Percentiles rank a stretch among this genome's conserved stretches.
Conservation (phyloP, 2,113 vertebrate species). For the Procavia capensis region DNA sequence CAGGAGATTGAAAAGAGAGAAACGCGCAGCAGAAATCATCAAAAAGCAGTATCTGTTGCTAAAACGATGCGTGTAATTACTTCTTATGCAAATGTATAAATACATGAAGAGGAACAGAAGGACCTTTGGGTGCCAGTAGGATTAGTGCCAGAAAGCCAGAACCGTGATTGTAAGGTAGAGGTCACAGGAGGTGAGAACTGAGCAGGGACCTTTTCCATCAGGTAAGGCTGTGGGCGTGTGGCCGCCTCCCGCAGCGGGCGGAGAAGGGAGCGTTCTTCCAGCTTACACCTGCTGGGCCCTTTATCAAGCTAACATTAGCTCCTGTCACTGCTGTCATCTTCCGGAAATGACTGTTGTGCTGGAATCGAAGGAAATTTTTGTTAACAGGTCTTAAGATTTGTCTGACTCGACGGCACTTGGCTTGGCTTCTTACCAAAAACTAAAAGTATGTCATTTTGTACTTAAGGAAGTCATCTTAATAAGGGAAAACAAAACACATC, state of each 20-base stretch:
- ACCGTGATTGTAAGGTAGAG: background rate
- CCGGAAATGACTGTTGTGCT: background rate
- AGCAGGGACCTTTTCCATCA: background rate
- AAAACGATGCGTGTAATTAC: background rate
- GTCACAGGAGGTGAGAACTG: too few relatives aligned
- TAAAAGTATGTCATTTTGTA: background rate
- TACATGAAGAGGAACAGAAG: too few relatives aligned
- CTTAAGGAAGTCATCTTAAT: background rate
- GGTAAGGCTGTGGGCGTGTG: too few relatives aligned
- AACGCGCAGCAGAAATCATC: too few relatives aligned
- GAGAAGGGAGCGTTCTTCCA: background rate
- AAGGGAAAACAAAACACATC: background rate
- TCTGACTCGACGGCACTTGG: too few relatives aligned
- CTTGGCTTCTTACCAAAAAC: too few relatives aligned
- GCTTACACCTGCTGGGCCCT: background rate
- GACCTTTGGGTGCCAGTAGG: too few relatives aligned
- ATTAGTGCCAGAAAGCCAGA: too few relatives aligned
- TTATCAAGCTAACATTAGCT: background rate
- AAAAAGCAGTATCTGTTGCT: background rate
- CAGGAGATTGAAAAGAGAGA: background rate
- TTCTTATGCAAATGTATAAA: background rate
- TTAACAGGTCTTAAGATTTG: background rate
- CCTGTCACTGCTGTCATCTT: too few relatives aligned
- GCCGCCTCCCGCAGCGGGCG: background rate
- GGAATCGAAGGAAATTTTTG: background rate